These are phyloP conservation scores for Cichlasoma orientale DNA, from an alignment of 2,797 vertebrate genomes.

Conservation along the genomic window DNA sequence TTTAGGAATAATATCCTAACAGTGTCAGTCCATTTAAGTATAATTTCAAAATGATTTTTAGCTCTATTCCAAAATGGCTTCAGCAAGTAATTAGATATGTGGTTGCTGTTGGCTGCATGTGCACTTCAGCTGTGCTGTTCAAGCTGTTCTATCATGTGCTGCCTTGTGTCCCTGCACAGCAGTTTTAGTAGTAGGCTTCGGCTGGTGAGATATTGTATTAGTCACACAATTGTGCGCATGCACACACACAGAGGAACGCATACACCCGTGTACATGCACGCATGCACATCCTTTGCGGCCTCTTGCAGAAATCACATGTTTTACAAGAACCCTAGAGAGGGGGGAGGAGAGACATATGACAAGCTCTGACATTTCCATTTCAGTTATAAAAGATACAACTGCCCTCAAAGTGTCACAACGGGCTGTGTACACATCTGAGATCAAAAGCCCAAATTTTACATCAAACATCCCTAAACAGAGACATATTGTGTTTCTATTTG, in stretches of 20 bases:
- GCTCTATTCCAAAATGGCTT: slow-evolving; percentile 9
- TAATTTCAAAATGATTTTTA: background rate
- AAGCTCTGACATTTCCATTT: slow-evolving; percentile 75
- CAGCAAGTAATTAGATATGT: slow-evolving; percentile 35
- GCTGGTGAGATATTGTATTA: slow-evolving; percentile 55
- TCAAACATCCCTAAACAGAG: slow-evolving; percentile 43
- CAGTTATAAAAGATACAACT: slow-evolving; percentile 61
- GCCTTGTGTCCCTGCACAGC: slow-evolving; percentile 70
- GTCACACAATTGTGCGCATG: slow-evolving; percentile 13
- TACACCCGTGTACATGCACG: background rate
- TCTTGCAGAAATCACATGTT: slow-evolving; percentile 70
- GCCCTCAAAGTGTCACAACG: slow-evolving; percentile 74
- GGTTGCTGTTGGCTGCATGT: slow-evolving; percentile 43
- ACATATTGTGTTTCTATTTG: slow-evolving; percentile 40
- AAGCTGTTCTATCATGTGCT: slow-evolving; percentile 65
- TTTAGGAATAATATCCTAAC: background rate
- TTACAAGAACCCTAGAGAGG: slow-evolving; percentile 68
- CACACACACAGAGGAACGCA: slow-evolving; percentile 7
- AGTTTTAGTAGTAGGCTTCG: slow-evolving; percentile 38
- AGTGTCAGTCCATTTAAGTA: background rate
- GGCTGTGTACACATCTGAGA: slow-evolving; percentile 36
- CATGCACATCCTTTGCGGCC: slow-evolving; percentile 20
- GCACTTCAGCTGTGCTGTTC: slow-evolving; percentile 44
- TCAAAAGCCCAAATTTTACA: slow-evolving; percentile 55
- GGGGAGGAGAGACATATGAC: slow-evolving; percentile 60